phyloP scores from a whole-genome alignment of 2,888 invertebrate species.

The Branchipolynoe longqiensis region DNA sequence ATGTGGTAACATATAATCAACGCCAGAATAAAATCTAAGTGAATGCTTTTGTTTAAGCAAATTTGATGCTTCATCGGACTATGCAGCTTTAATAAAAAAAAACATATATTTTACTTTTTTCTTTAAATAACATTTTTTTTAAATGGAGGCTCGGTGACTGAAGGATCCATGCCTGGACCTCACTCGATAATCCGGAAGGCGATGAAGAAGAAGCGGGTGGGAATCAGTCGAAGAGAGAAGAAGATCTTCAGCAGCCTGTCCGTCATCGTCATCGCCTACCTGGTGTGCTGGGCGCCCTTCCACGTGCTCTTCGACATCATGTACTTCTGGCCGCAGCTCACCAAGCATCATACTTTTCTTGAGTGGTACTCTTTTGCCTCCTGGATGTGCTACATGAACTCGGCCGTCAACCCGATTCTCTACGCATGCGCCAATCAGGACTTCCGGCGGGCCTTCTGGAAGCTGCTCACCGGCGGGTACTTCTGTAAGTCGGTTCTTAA shows the following conservation, averaged over 20 bases:
- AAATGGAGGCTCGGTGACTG: too few species aligned
- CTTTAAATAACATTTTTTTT: too few species aligned
- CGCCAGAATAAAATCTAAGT: too few species aligned
- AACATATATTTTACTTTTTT: too few species aligned
- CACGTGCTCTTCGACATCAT: slow-evolving; percentile 68
- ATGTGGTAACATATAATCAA: too few species aligned
- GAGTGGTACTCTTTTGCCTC: slow-evolving; percentile 65
- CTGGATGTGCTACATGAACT: slow-evolving; percentile 67
- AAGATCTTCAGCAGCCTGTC: slow-evolving; percentile 66
- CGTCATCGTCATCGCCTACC: slow-evolving; percentile 65
- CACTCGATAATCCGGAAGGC: background rate
- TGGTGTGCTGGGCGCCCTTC: slow-evolving; percentile 68
- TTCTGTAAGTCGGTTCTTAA: too few species aligned
- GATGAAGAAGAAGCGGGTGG: background rate
- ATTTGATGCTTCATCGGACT: too few species aligned
- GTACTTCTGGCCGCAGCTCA: slow-evolving; percentile 61
- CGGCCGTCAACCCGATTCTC: slow-evolving; percentile 67
- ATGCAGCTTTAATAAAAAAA: too few species aligned
- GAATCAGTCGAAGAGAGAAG: slow-evolving; percentile 61
- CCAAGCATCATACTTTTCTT: too few species aligned
- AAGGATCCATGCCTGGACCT: background rate
- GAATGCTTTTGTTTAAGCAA: too few species aligned
- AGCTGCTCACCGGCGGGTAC: slow-evolving; percentile 61
- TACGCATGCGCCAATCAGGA: slow-evolving; percentile 66
- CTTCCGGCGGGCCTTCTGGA: slow-evolving; percentile 64